Conservation (phyloP, 2,797 vertebrate species). For the Tapirus indicus region DNA sequence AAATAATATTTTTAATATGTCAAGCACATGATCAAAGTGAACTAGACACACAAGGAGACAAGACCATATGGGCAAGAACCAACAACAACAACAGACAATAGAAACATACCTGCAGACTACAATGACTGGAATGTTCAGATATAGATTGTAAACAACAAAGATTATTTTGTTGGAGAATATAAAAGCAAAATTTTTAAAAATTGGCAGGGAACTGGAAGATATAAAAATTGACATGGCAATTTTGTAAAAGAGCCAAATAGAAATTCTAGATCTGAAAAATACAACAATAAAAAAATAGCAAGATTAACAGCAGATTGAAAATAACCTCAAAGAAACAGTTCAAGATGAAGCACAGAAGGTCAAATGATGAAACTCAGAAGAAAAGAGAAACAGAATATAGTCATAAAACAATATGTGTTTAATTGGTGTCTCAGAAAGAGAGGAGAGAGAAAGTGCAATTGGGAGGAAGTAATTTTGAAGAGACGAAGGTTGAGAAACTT, state of each 20-base stretch:
- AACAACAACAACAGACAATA: neutral
- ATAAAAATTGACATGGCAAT: neutral
- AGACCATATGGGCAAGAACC: neutral
- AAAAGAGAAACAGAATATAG: neutral
- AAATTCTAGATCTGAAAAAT: slow-evolving; percentile 53
- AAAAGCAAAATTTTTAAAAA: neutral
- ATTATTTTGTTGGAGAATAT: neutral
- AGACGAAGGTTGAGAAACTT: neutral
- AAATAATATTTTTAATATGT: neutral
- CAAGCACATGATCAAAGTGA: neutral
- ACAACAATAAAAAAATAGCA: neutral
- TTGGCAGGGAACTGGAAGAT: neutral
- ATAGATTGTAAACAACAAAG: neutral
- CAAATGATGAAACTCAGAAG: neutral
- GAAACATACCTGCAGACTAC: neutral
- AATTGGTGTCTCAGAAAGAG: neutral
- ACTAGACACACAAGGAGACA: neutral
- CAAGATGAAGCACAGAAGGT: neutral
- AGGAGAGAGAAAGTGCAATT: neutral
- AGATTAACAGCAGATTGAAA: neutral
- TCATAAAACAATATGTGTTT: neutral
- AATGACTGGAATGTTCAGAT: neutral
- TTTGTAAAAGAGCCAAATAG: slow-evolving; percentile 18
- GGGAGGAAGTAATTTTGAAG: neutral
- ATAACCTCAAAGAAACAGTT: slow-evolving; percentile 24